Percentiles rank a stretch among this genome's conserved stretches.
phyloP scores from a whole-genome alignment of 2,797 vertebrate species.

The Ctenochaetus hawaiiensis region DNA sequence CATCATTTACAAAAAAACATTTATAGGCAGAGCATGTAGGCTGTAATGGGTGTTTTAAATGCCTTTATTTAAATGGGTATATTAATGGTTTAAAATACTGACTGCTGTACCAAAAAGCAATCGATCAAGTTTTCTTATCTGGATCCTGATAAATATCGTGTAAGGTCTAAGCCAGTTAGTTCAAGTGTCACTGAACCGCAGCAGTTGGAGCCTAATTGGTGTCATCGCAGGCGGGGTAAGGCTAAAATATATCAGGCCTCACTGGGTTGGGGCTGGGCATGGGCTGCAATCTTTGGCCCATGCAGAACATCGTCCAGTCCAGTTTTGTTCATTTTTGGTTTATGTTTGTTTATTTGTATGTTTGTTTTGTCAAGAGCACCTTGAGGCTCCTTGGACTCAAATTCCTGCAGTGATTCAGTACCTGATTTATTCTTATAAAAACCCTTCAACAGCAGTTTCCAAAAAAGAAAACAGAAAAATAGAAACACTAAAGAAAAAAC shows the following conservation, averaged over 20 bases:
- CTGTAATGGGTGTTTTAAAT: background rate
- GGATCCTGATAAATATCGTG: background rate
- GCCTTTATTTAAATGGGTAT: background rate
- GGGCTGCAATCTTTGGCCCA: too few relatives aligned
- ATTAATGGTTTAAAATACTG: background rate
- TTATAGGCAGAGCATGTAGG: background rate
- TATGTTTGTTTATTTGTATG: too few relatives aligned
- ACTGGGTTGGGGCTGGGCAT: too few relatives aligned
- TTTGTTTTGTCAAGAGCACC: background rate
- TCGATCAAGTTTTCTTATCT: constrained; percentile 1
- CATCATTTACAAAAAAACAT: background rate
- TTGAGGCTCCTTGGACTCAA: background rate
- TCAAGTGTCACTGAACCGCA: too few relatives aligned
- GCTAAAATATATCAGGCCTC: too few relatives aligned
- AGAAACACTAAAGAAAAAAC: background rate
- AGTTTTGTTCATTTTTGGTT: too few relatives aligned
- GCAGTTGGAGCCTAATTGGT: too few relatives aligned
- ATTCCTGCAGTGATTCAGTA: background rate
- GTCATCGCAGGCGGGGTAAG: too few relatives aligned
- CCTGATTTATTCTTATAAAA: background rate
- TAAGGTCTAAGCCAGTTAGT: background rate
- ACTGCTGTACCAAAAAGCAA: background rate
- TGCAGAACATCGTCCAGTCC: too few relatives aligned
- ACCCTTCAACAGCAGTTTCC: background rate
- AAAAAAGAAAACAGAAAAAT: background rate